A percentile compares a stretch with the other conserved stretches of the same genome.
phyloP scores from a whole-genome alignment of 2,113 vertebrate genomes.

The Scartelaos histophorus region DNA sequence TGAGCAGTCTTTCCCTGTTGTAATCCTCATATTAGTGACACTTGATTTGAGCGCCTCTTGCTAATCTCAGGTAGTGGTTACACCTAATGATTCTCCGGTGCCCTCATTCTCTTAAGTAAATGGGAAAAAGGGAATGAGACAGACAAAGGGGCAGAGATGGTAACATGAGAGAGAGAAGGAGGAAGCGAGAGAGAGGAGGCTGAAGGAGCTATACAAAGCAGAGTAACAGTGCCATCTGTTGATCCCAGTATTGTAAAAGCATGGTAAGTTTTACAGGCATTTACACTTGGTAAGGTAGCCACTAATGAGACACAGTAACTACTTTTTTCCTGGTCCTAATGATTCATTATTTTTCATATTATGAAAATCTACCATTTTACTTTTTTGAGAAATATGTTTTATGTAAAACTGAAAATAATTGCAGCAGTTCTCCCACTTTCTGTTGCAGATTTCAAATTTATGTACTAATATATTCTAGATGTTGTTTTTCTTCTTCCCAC shows the following conservation, averaged over 20 bases:
- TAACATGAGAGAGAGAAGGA: constrained; percentile 18
- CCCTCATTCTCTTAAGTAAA: constrained; percentile 75
- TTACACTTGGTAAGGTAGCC: background rate
- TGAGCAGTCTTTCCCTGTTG: constrained; percentile 76
- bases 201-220: constrained; percentile 38
- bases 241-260: constrained; percentile 33
- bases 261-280: constrained; percentile 13
- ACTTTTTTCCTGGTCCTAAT: background rate
- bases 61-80: constrained; percentile 81
- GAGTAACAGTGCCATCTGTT: constrained; percentile 82
- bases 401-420: background rate
- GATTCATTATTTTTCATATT: background rate
- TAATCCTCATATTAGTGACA: constrained; percentile 83
- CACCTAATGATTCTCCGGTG: constrained; percentile 78
- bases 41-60: constrained; percentile 76
- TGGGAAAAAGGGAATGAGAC: constrained; percentile 66
- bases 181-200: constrained; percentile 1
- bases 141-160: constrained; percentile 64
- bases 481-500: no score
- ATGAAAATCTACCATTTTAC: no score
- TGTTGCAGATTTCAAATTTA: background rate
- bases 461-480: no score
- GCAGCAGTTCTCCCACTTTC: background rate
- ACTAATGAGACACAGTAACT: background rate
- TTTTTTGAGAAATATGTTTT: no score